Evolutionary conservation across 2,797 vertebrate genomes (phyloP).

Genomic region (Pelochelys cantorii): DNA sequence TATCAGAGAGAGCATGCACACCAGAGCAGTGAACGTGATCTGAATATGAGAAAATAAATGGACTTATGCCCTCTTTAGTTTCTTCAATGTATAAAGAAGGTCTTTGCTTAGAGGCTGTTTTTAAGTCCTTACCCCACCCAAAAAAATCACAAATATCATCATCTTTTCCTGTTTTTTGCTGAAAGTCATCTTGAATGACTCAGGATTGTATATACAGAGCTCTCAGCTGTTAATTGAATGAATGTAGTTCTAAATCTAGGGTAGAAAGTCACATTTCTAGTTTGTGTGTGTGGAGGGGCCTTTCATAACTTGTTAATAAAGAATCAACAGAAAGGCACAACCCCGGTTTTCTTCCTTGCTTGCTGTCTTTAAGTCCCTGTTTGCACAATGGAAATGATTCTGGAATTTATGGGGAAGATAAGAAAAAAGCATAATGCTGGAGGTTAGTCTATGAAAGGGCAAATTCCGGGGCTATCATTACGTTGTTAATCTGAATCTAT

Average conservation of each 20-base stretch:
- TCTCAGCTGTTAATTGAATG: neutral
- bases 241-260: neutral
- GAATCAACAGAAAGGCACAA: neutral
- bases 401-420: neutral
- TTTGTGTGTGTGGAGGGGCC: neutral
- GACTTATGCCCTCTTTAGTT: neutral
- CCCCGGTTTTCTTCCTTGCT: neutral
- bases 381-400: neutral
- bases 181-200: neutral
- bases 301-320: neutral
- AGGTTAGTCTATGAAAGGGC: neutral
- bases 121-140: neutral
- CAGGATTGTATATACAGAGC: accelerated
- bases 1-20: neutral
- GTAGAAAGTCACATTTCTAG: neutral
- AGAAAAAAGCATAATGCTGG: neutral
- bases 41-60: neutral
- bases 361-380: accelerated
- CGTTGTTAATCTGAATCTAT: neutral
- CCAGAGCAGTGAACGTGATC: neutral
- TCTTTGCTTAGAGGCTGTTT: neutral
- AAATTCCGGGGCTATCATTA: neutral
- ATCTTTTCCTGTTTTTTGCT: neutral
- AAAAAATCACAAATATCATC: neutral
- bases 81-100: neutral